phyloP scores from a whole-genome alignment of 2,797 vertebrate species.

The Xenentodon cancila region DNA sequence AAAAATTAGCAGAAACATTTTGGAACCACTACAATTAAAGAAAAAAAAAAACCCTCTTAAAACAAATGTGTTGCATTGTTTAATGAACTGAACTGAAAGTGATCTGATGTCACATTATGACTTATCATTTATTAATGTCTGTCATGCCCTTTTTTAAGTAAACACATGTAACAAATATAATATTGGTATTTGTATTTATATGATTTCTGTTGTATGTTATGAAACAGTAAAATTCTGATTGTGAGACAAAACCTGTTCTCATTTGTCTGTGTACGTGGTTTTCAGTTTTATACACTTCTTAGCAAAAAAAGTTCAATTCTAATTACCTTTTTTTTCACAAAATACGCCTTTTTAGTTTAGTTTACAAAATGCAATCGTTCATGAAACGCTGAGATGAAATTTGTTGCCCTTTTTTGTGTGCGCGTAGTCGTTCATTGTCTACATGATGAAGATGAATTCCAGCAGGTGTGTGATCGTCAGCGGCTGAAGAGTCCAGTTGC shows the following conservation, averaged over 20 bases:
- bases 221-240: slow-evolving; percentile 76
- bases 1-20: background rate
- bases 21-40: background rate
- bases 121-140: slow-evolving; percentile 45
- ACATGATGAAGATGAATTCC: too few species aligned
- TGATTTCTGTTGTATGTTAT: slow-evolving; percentile 77
- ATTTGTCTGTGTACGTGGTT: background rate
- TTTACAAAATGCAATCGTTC: too few species aligned
- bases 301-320: background rate
- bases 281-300: background rate
- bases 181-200: slow-evolving; percentile 72
- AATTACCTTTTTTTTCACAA: too few species aligned
- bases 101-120: slow-evolving; percentile 42
- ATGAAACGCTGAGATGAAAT: too few species aligned
- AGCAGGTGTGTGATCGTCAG: too few species aligned
- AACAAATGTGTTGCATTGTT: slow-evolving; percentile 13
- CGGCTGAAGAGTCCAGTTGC: too few species aligned
- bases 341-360: too few species aligned
- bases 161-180: slow-evolving; percentile 60
- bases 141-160: slow-evolving; percentile 68
- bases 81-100: slow-evolving; percentile 32
- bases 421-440: too few species aligned
- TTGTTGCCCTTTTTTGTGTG: too few species aligned
- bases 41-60: background rate
- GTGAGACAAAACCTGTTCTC: slow-evolving; percentile 55